A percentile compares a stretch with the other conserved stretches of the same genome.
Conservation (phyloP, 30 jellyfish, hydroid and myxozoan species). For the Phacellophora camtschatica region DNA sequence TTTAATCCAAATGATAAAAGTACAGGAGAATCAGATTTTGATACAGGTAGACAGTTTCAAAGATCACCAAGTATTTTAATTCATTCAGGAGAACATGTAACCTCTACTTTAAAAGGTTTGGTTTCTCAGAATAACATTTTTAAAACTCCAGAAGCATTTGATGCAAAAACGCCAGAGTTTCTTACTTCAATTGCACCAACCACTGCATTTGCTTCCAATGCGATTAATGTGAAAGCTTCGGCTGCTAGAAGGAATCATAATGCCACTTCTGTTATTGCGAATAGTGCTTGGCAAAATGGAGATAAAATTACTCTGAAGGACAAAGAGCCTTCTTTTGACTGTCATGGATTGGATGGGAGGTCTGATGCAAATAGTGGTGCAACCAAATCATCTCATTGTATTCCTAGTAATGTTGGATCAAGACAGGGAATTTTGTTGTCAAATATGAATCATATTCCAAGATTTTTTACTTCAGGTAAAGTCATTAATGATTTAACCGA, state of each 20-base stretch:
- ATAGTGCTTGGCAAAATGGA: neutral
- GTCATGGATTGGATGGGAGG: neutral
- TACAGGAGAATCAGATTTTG: neutral
- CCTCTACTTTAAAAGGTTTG: neutral
- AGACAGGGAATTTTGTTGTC: conserved; percentile 9
- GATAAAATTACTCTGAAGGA: neutral
- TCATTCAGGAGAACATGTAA: neutral
- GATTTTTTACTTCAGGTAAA: neutral
- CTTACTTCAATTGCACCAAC: neutral
- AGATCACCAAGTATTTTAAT: neutral
- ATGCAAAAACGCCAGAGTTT: neutral
- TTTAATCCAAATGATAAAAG: neutral
- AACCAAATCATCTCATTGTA: neutral
- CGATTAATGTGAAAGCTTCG: too few species aligned
- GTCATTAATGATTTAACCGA: neutral
- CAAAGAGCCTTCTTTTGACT: too few species aligned
- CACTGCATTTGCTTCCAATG: neutral
- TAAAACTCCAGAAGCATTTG: conserved; percentile 19
- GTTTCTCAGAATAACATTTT: conserved; percentile 9
- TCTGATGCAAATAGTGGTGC: neutral
- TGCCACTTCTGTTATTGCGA: too few species aligned
- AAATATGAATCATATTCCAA: conserved; percentile 27
- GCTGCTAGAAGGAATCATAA: too few species aligned
- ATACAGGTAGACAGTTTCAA: neutral
- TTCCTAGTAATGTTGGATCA: neutral